Percentiles rank a stretch among this genome's conserved stretches.
Evolutionary conservation across 2,113 vertebrate species (phyloP).

Genomic region (Piprites chloris): DNA sequence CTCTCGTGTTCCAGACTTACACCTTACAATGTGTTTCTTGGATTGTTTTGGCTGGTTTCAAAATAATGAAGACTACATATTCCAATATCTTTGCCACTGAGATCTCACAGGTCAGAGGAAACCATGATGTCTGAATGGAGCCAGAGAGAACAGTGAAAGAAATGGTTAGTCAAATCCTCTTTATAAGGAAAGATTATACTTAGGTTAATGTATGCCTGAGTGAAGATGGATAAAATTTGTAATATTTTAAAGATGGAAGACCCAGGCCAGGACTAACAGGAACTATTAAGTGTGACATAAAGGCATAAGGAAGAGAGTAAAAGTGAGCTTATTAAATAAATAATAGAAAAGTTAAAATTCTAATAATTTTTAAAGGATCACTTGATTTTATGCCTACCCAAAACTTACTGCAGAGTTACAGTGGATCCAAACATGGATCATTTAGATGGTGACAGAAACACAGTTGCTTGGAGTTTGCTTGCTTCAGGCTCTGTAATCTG

Average conservation of each 20-base stretch:
- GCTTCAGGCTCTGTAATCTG: neutral
- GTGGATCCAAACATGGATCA: neutral
- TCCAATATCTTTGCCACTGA: neutral
- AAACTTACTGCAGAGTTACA: neutral
- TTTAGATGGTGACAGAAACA: neutral
- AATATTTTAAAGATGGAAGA: neutral
- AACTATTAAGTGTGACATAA: neutral
- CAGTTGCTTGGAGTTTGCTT: neutral
- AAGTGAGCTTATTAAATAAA: neutral
- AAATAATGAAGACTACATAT: neutral
- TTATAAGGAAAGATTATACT: neutral
- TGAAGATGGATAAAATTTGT: neutral
- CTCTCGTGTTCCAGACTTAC: rapidly evolving
- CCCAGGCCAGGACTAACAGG: neutral
- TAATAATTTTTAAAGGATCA: neutral
- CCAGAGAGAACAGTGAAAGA: neutral
- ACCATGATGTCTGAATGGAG: neutral
- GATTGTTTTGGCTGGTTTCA: neutral
- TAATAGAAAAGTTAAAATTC: neutral
- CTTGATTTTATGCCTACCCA: neutral
- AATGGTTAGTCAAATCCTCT: neutral
- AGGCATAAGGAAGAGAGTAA: neutral
- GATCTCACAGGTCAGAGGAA: neutral
- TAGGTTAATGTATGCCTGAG: neutral
- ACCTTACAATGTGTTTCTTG: neutral